Conservation (phyloP, 2,113 vertebrate species). For the Phalacrocorax carbo region DNA sequence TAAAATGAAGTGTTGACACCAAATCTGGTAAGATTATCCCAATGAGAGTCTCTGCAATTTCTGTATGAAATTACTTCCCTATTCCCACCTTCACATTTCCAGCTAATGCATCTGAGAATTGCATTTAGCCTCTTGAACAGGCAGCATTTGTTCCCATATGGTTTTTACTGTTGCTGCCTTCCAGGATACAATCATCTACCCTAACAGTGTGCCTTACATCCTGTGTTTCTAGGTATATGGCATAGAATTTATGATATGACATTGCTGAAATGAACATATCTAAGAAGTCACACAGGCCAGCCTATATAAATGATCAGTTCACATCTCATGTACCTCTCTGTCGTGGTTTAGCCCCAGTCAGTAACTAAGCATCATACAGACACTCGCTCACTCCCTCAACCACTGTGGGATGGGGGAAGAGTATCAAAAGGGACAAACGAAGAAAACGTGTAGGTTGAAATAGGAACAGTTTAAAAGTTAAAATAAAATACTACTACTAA, state of each 20-base stretch:
- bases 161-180: neutral
- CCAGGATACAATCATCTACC: neutral
- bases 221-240: neutral
- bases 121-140: neutral
- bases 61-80: neutral
- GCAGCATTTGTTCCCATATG: fast-evolving
- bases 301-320: too few relatives aligned
- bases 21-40: neutral
- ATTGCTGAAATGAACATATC: neutral
- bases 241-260: neutral
- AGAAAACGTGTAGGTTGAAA: too few relatives aligned
- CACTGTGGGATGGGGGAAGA: too few relatives aligned
- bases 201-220: neutral
- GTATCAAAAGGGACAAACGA: too few relatives aligned
- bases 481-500: too few relatives aligned
- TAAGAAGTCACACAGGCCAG: too few relatives aligned
- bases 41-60: neutral
- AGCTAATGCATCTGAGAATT: neutral
- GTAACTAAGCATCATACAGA: too few relatives aligned
- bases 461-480: too few relatives aligned
- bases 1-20: neutral
- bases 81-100: neutral
- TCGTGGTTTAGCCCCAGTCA: too few relatives aligned
- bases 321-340: too few relatives aligned
- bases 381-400: too few relatives aligned